These are phyloP conservation scores for Popillia japonica DNA, from an alignment of 1,140 invertebrate species.

Conservation along the genomic window DNA sequence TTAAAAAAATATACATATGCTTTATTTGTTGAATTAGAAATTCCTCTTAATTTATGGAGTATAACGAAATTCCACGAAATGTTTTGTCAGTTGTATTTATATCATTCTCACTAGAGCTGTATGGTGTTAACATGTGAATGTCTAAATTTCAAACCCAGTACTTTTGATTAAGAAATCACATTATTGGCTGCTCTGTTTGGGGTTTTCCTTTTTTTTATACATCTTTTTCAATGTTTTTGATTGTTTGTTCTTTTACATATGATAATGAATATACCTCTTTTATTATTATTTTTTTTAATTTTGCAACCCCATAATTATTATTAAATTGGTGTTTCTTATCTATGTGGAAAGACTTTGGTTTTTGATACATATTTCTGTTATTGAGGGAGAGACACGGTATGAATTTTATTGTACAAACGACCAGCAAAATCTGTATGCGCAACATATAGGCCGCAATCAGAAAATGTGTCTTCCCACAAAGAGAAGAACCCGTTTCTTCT, in stretches of 20 bases:
- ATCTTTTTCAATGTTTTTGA: neutral
- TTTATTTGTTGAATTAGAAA: slow-evolving; percentile 7
- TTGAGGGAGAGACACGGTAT: slow-evolving; percentile 51
- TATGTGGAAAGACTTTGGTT: slow-evolving; percentile 62
- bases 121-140: neutral
- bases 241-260: slow-evolving; percentile 7
- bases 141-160: slow-evolving; percentile 13
- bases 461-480: slow-evolving; percentile 90
- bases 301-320: slow-evolving; percentile 41
- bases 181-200: slow-evolving; percentile 24
- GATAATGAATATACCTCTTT: slow-evolving; percentile 7
- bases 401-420: slow-evolving; percentile 37
- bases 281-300: slow-evolving; percentile 16
- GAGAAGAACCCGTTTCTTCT: slow-evolving; percentile 59
- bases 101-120: neutral
- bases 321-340: slow-evolving; percentile 60
- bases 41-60: neutral
- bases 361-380: slow-evolving; percentile 43
- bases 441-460: slow-evolving; percentile 62
- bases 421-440: slow-evolving; percentile 5
- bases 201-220: slow-evolving; percentile 21
- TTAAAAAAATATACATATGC: neutral
- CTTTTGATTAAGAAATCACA: slow-evolving; percentile 3
- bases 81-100: slow-evolving; percentile 9
- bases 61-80: neutral